Base-by-base conservation (phyloP, 2,888 invertebrate genomes). In the Gymnocheta viridis region DNA sequence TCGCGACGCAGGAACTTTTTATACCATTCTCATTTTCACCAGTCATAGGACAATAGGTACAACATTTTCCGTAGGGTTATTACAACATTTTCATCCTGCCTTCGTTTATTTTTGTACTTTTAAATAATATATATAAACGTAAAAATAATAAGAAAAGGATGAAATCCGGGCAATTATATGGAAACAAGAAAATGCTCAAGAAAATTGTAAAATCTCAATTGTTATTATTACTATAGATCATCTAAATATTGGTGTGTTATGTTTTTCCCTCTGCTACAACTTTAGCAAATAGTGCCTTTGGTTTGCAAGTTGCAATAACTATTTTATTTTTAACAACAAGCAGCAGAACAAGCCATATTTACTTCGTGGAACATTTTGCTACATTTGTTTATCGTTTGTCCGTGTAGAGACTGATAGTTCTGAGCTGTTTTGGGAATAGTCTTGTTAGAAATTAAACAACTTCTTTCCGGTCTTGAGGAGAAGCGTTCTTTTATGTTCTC, bases 151-250 rank as follows among this genome's bases (percentile, higher is more conserved):
- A 54, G 70, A 47, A 49, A 66, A 49, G 56, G 19, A 73, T 72
- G 29, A 64, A 58, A 73, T 66, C 12, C 32, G 19, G 27, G 5
- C n/a, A 35, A 80, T 35, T 64, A 49, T 32, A 27, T 56, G 60
- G 35, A 32, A 72, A 72, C 64, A 17, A 56, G 62, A 24, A 66
- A 80, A 64, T 69, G 27, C 47, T 56, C 54, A 64, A 82, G 82
- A 70, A 77, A 72, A 76, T 77, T 82, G 70, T 77, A 72, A 77
- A 82, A 82, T 78, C 72, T 72, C 72, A 78, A 82, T 82, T 77
- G 77, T 78, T 82, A 72, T 82, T 81, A 54, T 81, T 82, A 82
- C 56, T 73, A n/a, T 62, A 35, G 72, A 72, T 78, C 60, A 67
- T 82, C 76, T 69, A 35, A 78, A 58, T 62, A 69, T 70, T 70